Conservation (phyloP, 2,888 invertebrate species). For the Alloscopus bannaensis region DNA sequence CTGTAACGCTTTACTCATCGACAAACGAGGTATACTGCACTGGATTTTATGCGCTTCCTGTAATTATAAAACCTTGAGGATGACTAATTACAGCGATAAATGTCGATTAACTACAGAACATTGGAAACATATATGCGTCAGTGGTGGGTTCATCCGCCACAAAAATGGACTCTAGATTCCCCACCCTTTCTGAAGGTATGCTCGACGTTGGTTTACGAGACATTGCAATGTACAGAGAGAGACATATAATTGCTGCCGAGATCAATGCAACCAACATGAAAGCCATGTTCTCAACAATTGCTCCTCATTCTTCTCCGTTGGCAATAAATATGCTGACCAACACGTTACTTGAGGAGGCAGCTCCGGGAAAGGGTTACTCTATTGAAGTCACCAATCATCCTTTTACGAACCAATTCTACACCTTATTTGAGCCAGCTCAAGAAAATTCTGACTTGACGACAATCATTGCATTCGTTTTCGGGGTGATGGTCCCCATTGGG, state of each 20-base stretch:
- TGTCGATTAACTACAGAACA: background rate
- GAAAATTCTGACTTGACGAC: slow-evolving; percentile 36
- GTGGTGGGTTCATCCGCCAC: slow-evolving; percentile 66
- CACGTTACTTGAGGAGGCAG: slow-evolving; percentile 63
- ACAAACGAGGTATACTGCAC: slow-evolving; percentile 31
- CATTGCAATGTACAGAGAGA: slow-evolving; percentile 62
- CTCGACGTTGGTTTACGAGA: slow-evolving; percentile 51
- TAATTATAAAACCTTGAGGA: background rate
- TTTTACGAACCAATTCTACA: slow-evolving; percentile 33
- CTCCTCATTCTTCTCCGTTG: slow-evolving; percentile 65
- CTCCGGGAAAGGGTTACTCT: slow-evolving; percentile 33
- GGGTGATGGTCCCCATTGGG: slow-evolving; percentile 72
- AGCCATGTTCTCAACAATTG: slow-evolving; percentile 67
- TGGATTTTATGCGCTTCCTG: background rate
- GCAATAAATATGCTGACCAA: slow-evolving; percentile 65
- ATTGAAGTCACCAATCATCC: slow-evolving; percentile 66
- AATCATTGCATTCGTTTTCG: slow-evolving; percentile 64
- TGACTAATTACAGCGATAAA: no score
- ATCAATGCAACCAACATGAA: slow-evolving; percentile 57
- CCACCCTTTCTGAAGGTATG: slow-evolving; percentile 27
- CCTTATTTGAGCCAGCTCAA: slow-evolving; percentile 44
- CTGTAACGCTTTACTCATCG: slow-evolving; percentile 62
- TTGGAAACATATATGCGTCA: background rate
- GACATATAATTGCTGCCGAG: slow-evolving; percentile 68
- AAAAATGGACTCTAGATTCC: background rate